Percentiles rank a stretch among this genome's conserved stretches.
Conservation (phyloP, 2,888 invertebrate genomes). For the Apodemia duryi region DNA sequence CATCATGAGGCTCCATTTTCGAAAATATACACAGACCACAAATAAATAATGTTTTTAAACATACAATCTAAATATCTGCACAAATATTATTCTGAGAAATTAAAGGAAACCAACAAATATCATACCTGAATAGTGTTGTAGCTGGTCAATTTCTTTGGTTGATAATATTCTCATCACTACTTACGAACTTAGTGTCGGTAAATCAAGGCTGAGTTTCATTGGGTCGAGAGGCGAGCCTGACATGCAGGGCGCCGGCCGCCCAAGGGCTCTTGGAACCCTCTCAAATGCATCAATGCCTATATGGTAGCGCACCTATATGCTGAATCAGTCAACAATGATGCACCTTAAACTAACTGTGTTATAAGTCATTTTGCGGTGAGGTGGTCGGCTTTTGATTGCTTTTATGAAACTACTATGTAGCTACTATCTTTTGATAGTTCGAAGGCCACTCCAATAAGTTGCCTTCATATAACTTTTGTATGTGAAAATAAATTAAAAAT, state of each 20-base stretch:
- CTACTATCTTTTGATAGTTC: slow-evolving; percentile 16
- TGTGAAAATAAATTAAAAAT: background rate
- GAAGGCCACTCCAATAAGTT: slow-evolving; percentile 14
- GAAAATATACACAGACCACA: too few relatives aligned
- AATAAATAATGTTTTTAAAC: too few relatives aligned
- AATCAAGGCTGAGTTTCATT: slow-evolving; percentile 40
- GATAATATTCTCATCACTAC: background rate
- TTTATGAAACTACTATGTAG: slow-evolving; percentile 11
- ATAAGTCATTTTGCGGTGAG: slow-evolving; percentile 13
- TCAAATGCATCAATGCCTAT: slow-evolving; percentile 37
- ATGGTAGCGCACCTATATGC: slow-evolving; percentile 2
- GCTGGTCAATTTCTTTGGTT: background rate
- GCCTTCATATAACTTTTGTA: slow-evolving; percentile 9
- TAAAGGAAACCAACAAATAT: too few relatives aligned
- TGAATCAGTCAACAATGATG: slow-evolving; percentile 8
- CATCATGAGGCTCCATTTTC: too few relatives aligned
- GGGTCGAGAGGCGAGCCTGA: slow-evolving; percentile 54
- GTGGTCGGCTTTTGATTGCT: slow-evolving; percentile 13
- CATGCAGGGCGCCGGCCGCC: slow-evolving; percentile 48
- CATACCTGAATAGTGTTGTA: too few relatives aligned
- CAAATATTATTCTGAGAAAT: too few relatives aligned
- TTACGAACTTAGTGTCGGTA: slow-evolving; percentile 13
- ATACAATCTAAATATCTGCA: too few relatives aligned
- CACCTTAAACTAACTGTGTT: slow-evolving; percentile 10
- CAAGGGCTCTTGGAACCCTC: slow-evolving; percentile 54